phyloP scores from a whole-genome alignment of 64 coral and sea anemone species.

The Dendrophyllia cribrosa region DNA sequence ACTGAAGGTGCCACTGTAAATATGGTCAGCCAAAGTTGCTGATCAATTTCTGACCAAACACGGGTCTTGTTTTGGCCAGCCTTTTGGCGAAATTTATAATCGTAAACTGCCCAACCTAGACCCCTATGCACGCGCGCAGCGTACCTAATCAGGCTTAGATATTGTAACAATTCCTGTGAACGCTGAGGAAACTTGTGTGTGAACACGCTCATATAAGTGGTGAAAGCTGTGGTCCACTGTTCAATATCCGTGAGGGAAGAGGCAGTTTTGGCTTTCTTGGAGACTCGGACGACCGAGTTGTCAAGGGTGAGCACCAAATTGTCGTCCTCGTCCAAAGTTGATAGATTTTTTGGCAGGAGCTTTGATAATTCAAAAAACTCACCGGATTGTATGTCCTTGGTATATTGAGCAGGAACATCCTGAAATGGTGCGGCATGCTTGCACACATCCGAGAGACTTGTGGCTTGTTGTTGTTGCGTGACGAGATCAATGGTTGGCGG shows the following conservation, averaged over 20 bases:
- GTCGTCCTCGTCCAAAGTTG: too few relatives aligned
- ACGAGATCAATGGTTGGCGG: background rate
- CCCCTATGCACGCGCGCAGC: background rate
- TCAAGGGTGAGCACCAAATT: too few relatives aligned
- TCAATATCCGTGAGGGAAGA: too few relatives aligned
- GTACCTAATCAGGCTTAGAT: constrained; percentile 4
- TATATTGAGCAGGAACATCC: background rate
- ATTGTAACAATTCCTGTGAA: background rate
- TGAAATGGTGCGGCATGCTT: background rate
- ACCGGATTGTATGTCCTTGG: background rate
- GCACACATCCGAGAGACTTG: background rate
- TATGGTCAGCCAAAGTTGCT: constrained; percentile 2
- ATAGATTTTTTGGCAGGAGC: too few relatives aligned
- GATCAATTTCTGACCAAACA: background rate
- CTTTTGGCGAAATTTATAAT: background rate
- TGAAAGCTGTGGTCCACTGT: background rate
- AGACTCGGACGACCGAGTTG: background rate
- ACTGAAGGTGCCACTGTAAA: background rate
- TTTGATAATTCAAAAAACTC: too few relatives aligned
- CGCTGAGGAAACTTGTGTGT: background rate
- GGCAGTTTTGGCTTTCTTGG: background rate
- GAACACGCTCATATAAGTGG: background rate
- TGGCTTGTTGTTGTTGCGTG: background rate
- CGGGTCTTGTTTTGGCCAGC: background rate
- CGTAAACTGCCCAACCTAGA: background rate